These are phyloP conservation scores for Silurus glanis DNA, from an alignment of 2,113 vertebrate species.

Conservation along the genomic window DNA sequence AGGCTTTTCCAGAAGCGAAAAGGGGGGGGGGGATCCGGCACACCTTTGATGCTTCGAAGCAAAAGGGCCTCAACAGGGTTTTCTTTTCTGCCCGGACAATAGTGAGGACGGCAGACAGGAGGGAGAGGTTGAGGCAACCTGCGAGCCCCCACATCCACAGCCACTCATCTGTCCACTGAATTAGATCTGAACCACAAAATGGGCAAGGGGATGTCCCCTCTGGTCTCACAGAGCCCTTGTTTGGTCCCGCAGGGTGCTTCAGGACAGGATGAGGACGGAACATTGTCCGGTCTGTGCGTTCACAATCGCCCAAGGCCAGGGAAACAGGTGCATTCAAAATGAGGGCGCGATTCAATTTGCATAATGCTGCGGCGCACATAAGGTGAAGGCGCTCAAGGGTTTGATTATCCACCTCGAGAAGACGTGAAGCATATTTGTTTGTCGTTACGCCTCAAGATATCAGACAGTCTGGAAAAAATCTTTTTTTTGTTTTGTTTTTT, in stretches of 20 bases:
- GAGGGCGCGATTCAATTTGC: conserved; percentile 23
- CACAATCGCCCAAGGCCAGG: conserved; percentile 41
- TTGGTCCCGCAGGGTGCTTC: background rate
- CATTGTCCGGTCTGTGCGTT: conserved; percentile 27
- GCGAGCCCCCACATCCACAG: conserved; percentile 17
- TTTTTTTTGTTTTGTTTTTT: background rate
- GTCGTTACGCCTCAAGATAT: conserved; percentile 39
- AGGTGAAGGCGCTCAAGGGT: conserved; percentile 43
- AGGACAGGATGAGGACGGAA: background rate
- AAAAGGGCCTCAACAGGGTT: conserved; percentile 56
- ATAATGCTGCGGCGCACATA: conserved; percentile 11
- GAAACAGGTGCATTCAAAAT: conserved; percentile 46
- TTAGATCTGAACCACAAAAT: conserved; percentile 54
- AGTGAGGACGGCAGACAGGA: conserved; percentile 47
- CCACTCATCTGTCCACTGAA: conserved; percentile 49
- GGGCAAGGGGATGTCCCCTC: conserved; percentile 52
- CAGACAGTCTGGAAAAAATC: conserved; percentile 8
- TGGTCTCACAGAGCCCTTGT: conserved; percentile 18
- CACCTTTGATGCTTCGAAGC: conserved; percentile 59
- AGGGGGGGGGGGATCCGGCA: conserved; percentile 4
- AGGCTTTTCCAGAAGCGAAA: conserved; percentile 44
- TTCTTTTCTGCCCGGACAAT: conserved; percentile 53
- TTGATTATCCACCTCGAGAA: conserved; percentile 41
- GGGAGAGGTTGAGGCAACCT: conserved; percentile 47
- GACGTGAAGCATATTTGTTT: conserved; percentile 48